Percentiles rank a stretch among this genome's conserved stretches.
These are phyloP conservation scores for Heteromormyrus szaboi DNA, from an alignment of 2,797 vertebrate genomes.

Conservation along the genomic window DNA sequence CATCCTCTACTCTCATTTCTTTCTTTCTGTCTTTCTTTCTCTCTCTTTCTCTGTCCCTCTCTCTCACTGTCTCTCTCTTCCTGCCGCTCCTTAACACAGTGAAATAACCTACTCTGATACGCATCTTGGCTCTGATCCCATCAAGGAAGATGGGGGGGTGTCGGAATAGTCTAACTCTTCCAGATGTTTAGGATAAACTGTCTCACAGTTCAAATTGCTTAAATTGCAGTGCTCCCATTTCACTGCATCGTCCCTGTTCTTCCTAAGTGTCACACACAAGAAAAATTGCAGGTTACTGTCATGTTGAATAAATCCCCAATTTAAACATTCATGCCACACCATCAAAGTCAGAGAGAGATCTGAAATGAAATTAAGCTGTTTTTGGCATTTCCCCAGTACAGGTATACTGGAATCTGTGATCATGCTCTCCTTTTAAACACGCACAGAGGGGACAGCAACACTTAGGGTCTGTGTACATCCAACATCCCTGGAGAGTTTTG, in stretches of 20 bases:
- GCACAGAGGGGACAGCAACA: background rate
- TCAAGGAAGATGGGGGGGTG: background rate
- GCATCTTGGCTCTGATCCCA: background rate
- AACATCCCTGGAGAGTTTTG: background rate
- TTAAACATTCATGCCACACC: background rate
- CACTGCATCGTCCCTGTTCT: background rate
- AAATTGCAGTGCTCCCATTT: constrained; percentile 1
- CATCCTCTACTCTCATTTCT: background rate
- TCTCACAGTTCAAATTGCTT: constrained; percentile 17
- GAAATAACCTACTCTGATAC: constrained; percentile 29
- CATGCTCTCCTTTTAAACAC: background rate
- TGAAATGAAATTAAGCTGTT: background rate
- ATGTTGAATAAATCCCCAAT: background rate
- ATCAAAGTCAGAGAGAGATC: background rate
- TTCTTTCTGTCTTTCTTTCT: background rate
- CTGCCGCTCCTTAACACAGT: background rate
- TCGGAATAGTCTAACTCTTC: constrained; percentile 18
- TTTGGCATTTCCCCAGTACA: background rate
- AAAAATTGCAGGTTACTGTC: background rate
- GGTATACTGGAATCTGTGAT: background rate
- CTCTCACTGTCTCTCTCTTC: background rate
- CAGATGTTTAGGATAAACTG: constrained; percentile 24
- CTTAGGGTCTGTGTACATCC: background rate
- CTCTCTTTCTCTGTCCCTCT: background rate
- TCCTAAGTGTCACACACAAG: background rate